phyloP scores from a whole-genome alignment of 2,797 vertebrate genomes.

The Tenualosa thibaudeaui region DNA sequence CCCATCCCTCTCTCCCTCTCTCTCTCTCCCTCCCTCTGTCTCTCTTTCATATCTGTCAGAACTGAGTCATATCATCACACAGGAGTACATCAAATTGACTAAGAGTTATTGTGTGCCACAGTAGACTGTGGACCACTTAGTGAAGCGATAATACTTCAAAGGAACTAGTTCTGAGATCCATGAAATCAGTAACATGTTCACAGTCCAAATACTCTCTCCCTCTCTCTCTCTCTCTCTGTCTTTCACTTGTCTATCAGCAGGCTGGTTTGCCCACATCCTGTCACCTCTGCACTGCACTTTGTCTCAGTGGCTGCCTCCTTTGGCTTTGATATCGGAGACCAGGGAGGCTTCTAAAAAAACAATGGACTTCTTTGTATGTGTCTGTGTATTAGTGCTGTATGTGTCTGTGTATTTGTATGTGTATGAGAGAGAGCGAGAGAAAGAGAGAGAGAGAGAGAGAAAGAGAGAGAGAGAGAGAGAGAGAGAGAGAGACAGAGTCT shows the following conservation, averaged over 20 bases:
- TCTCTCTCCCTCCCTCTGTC: not conserved
- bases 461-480: not conserved
- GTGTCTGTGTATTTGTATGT: not conserved
- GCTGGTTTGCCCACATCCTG: conserved; percentile 43
- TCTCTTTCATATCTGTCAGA: not conserved
- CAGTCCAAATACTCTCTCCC: not conserved
- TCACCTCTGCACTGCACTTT: conserved; percentile 46
- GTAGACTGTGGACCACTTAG: not conserved
- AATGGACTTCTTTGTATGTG: conserved; percentile 51
- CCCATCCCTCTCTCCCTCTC: not conserved
- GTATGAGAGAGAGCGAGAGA: not conserved
- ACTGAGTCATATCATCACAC: not conserved
- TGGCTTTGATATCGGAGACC: conserved; percentile 57
- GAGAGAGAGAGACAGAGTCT: not conserved
- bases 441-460: not conserved
- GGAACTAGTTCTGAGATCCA: not conserved
- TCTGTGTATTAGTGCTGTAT: conserved; percentile 23
- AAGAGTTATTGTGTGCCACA: not conserved
- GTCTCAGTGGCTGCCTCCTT: conserved; percentile 43
- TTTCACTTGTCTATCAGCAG: conserved; percentile 39
- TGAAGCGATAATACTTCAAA: not conserved
- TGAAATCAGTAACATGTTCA: not conserved
- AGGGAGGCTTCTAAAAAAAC: conserved; percentile 48
- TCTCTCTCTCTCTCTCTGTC: conserved; percentile 34
- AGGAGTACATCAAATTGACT: not conserved